Evolutionary conservation across 2,113 vertebrate species (phyloP).

Genomic region (Neopipo cinnamomea): DNA sequence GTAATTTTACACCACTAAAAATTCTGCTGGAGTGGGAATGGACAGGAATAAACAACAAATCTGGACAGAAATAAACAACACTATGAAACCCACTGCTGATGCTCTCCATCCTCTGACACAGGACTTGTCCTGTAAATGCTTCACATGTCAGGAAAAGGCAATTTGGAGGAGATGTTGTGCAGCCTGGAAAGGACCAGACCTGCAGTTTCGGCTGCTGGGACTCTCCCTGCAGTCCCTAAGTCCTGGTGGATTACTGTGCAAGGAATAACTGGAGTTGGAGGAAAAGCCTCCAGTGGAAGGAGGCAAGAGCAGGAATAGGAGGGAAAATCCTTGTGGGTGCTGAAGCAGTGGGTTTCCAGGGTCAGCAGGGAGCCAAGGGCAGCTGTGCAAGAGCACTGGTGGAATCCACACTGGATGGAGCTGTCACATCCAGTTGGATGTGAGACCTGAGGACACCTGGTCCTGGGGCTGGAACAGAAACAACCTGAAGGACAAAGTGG

Average conservation of each 20-base stretch:
- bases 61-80: not conserved
- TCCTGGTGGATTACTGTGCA: rapidly evolving
- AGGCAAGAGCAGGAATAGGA: not conserved
- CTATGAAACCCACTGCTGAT: not conserved
- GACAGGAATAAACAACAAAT: not conserved
- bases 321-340: too few species aligned
- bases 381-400: not conserved
- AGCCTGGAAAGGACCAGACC: not conserved
- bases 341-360: not conserved
- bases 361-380: not conserved
- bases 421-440: not conserved
- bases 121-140: not conserved
- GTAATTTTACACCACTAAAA: not conserved
- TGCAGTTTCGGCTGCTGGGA: not conserved
- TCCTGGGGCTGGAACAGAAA: not conserved
- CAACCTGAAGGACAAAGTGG: not conserved
- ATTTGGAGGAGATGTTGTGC: not conserved
- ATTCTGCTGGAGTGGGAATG: not conserved
- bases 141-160: rapidly evolving
- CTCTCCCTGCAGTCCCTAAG: not conserved
- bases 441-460: not conserved
- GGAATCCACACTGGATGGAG: too few species aligned
- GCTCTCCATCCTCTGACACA: rapidly evolving
- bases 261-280: not conserved
- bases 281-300: not conserved